phyloP scores from a whole-genome alignment of 1,140 invertebrate genomes.

The Druon quercuslanigerum region DNA sequence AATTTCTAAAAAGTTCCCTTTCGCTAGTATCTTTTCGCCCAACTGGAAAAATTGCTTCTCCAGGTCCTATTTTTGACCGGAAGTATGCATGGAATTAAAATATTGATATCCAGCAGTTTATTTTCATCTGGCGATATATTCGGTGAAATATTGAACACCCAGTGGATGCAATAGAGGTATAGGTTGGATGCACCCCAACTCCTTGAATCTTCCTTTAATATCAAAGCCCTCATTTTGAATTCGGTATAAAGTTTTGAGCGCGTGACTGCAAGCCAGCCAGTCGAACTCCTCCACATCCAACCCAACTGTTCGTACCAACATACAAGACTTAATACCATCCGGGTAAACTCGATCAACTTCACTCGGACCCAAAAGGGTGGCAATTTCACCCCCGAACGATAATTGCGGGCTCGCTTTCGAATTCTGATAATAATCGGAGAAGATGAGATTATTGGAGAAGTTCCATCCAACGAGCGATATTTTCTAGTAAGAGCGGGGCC shows the following conservation, averaged over 20 bases:
- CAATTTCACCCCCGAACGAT: conserved; percentile 20
- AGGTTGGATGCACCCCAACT: neutral
- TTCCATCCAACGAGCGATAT: neutral
- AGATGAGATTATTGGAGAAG: conserved; percentile 19
- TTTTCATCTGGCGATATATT: neutral
- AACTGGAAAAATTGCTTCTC: too few relatives aligned
- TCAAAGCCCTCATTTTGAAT: conserved; percentile 26
- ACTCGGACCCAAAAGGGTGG: conserved; percentile 18
- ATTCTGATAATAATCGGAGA: conserved; percentile 20
- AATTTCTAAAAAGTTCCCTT: too few relatives aligned
- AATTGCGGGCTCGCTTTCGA: conserved; percentile 22
- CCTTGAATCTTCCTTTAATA: conserved; percentile 28
- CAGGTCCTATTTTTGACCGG: conserved; percentile 6
- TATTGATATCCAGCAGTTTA: neutral
- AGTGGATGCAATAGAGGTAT: conserved; percentile 4
- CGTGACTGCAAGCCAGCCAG: conserved; percentile 13
- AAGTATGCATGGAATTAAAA: neutral
- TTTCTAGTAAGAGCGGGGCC: neutral
- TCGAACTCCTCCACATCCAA: neutral
- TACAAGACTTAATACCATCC: conserved; percentile 29
- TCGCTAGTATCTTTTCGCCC: too few relatives aligned
- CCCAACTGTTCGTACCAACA: conserved; percentile 12
- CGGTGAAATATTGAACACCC: conserved; percentile 19
- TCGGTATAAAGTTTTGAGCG: conserved; percentile 29
- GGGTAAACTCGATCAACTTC: conserved; percentile 22